phyloP scores from a whole-genome alignment of 2,888 invertebrate genomes.

The Tipula confusa region DNA sequence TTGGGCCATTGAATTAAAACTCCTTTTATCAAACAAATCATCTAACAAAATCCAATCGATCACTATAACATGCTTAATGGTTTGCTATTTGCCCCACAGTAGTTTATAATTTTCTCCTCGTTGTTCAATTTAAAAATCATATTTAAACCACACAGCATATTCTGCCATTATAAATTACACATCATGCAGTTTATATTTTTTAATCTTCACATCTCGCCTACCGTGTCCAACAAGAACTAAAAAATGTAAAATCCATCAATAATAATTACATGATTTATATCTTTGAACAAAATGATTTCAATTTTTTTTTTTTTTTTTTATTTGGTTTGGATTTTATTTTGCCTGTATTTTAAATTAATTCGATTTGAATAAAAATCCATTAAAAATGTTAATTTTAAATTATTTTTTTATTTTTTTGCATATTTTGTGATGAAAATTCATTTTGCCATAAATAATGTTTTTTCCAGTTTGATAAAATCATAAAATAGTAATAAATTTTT shows the following conservation, averaged over 20 bases:
- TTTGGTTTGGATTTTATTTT: neutral
- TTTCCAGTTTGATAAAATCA: constrained; percentile 20
- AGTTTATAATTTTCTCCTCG: too few species aligned
- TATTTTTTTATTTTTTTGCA: neutral
- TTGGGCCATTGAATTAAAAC: too few species aligned
- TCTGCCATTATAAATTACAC: too few species aligned
- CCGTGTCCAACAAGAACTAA: too few species aligned
- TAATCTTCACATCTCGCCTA: too few species aligned
- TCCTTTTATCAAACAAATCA: too few species aligned
- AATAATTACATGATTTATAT: neutral
- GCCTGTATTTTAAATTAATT: neutral
- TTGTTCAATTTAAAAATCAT: too few species aligned
- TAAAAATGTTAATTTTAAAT: neutral
- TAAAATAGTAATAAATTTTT: constrained; percentile 3
- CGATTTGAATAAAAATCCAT: constrained; percentile 3
- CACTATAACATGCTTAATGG: too few species aligned
- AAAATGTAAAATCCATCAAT: neutral
- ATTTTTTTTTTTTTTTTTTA: neutral
- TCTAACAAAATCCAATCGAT: too few species aligned
- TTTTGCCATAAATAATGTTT: constrained; percentile 12
- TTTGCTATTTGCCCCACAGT: too few species aligned
- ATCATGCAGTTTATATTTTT: too few species aligned
- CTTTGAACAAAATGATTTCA: neutral
- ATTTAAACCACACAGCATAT: too few species aligned
- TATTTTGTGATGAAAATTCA: constrained; percentile 16